Percentiles rank a stretch among this genome's conserved stretches.
These are phyloP conservation scores for Nomada fabriciana DNA, from an alignment of 2,888 invertebrate species.

Conservation along the genomic window DNA sequence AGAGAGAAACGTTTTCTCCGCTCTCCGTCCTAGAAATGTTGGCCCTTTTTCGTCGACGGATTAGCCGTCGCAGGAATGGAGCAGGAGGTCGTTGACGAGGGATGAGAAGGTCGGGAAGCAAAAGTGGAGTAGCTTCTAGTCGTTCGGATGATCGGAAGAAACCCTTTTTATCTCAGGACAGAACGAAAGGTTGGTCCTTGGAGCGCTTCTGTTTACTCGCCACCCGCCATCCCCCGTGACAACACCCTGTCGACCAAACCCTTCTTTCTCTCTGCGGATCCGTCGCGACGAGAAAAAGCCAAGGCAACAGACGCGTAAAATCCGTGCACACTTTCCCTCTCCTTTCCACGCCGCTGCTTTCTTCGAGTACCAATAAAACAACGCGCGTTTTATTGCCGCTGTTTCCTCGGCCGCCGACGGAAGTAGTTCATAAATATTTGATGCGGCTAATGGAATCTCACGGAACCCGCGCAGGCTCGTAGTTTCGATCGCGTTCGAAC, in stretches of 20 bases:
- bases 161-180: slow-evolving; percentile 60
- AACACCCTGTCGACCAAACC: neutral
- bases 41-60: slow-evolving; percentile 24
- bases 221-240: neutral
- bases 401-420: slow-evolving; percentile 26
- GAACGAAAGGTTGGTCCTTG: slow-evolving; percentile 46
- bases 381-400: slow-evolving; percentile 42
- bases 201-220: slow-evolving; percentile 57
- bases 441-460: slow-evolving; percentile 55
- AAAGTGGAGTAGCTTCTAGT: slow-evolving; percentile 43
- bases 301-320: slow-evolving; percentile 49
- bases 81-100: slow-evolving; percentile 20
- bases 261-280: slow-evolving; percentile 23
- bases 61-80: slow-evolving; percentile 15
- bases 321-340: slow-evolving; percentile 14
- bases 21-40: neutral
- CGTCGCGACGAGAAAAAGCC: slow-evolving; percentile 22
- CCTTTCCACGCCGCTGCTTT: neutral
- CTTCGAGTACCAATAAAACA: slow-evolving; percentile 41
- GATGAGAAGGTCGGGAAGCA: slow-evolving; percentile 34
- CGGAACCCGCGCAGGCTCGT: slow-evolving; percentile 13
- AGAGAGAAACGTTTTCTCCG: slow-evolving; percentile 18
- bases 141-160: slow-evolving; percentile 50
- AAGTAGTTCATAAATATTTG: slow-evolving; percentile 60
- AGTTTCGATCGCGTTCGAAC: slow-evolving; percentile 25